Evolutionary conservation across 2,888 invertebrate genomes (phyloP).

Genomic region (Sussaba pulchella): DNA sequence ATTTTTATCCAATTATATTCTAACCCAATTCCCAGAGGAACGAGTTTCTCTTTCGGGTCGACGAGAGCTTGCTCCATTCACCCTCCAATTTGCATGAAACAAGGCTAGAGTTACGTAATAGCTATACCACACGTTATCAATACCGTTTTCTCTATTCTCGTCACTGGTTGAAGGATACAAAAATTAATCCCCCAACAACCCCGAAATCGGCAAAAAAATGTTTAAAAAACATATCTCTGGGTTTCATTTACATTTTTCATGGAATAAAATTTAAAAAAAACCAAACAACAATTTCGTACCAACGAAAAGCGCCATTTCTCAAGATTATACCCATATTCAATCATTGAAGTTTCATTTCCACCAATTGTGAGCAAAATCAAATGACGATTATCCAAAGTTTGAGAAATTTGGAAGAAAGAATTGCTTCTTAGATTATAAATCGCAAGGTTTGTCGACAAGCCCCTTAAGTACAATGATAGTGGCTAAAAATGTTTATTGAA

Average conservation of each 20-base stretch:
- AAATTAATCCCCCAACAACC: not conserved
- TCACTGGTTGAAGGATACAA: not conserved
- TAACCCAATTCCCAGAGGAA: constrained; percentile 15
- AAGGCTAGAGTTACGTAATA: constrained; percentile 5
- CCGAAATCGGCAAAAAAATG: not conserved
- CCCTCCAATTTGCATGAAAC: constrained; percentile 10
- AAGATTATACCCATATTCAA: too few species aligned
- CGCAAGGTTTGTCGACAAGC: not conserved
- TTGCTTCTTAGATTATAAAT: too few species aligned
- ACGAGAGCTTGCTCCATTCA: not conserved
- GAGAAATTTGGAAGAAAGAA: too few species aligned
- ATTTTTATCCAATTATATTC: constrained; percentile 21
- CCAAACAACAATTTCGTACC: too few species aligned
- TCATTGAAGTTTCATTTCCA: too few species aligned
- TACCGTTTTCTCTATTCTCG: not conserved
- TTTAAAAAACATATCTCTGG: too few species aligned
- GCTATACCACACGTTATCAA: not conserved
- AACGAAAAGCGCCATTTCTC: too few species aligned
- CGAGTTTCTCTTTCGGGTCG: constrained; percentile 11
- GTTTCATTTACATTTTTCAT: too few species aligned
- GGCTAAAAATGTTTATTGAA: not conserved
- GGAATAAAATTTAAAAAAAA: too few species aligned
- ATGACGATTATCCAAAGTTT: too few species aligned
- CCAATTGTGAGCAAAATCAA: too few species aligned
- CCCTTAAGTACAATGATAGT: not conserved